phyloP scores from a whole-genome alignment of 2,888 invertebrate species.

The Miltochrista miniata region DNA sequence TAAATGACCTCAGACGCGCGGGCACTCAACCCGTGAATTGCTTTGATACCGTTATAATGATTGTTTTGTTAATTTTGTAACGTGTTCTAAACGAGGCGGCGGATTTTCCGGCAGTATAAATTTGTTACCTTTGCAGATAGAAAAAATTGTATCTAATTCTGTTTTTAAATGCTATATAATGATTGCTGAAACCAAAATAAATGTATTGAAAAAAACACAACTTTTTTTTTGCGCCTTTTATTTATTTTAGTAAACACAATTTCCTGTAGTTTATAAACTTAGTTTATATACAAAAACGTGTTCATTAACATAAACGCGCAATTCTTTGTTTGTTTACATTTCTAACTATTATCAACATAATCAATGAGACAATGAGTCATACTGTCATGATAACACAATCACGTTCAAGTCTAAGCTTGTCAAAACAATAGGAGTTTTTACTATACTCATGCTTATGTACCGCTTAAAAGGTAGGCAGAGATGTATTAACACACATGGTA shows the following conservation, averaged over 20 bases:
- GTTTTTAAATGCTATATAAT: too few species aligned
- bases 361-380: conserved; percentile 1
- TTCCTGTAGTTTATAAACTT: not conserved
- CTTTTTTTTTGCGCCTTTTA: too few species aligned
- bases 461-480: not conserved
- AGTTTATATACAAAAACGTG: not conserved
- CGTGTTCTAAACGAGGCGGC: conserved; percentile 21
- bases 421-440: not conserved
- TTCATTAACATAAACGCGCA: conserved; percentile 5
- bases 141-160: not conserved
- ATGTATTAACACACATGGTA: not conserved
- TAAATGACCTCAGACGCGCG: conserved; percentile 57
- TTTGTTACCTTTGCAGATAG: conserved; percentile 9
- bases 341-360: not conserved
- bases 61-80: conserved; percentile 40
- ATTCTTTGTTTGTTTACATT: conserved; percentile 5
- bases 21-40: conserved; percentile 53
- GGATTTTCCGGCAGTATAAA: conserved; percentile 11
- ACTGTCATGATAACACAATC: conserved; percentile 1
- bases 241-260: too few species aligned
- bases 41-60: conserved; percentile 53
- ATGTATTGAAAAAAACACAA: too few species aligned
- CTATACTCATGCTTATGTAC: not conserved
- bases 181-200: too few species aligned
- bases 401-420: not conserved